Percentiles rank a stretch among this genome's conserved stretches.
These are phyloP conservation scores for Maccullochella peelii DNA, from an alignment of 2,113 vertebrate genomes.

Conservation along the genomic window DNA sequence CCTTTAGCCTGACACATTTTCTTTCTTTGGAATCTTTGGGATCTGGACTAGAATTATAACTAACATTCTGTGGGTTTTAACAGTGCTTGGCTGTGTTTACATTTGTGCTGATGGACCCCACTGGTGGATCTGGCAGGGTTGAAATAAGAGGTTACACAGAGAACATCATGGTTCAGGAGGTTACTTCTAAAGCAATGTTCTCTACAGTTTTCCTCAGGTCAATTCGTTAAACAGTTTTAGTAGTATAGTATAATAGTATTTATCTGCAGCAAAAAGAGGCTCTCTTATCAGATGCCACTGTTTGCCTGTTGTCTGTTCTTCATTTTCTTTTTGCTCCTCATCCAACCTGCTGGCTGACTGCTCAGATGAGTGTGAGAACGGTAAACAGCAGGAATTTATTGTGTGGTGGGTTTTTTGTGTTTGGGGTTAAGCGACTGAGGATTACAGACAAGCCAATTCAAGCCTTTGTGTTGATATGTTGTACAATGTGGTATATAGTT, in stretches of 20 bases:
- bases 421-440: background rate
- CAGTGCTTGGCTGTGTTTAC: background rate
- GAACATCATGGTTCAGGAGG: background rate
- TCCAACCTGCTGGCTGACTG: background rate
- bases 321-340: background rate
- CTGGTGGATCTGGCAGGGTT: background rate
- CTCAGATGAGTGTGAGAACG: background rate
- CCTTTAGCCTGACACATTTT: conserved; percentile 4
- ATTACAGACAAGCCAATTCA: background rate
- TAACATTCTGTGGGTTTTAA: background rate
- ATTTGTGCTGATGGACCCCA: background rate
- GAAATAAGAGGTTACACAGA: background rate
- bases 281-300: background rate
- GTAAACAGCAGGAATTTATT: background rate
- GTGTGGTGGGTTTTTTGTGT: conserved; percentile 2
- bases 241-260: background rate
- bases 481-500: background rate
- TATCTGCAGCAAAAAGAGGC: background rate
- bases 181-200: background rate
- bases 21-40: conserved; percentile 21
- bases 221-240: background rate
- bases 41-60: background rate
- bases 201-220: background rate
- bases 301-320: background rate
- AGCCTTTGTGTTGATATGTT: conserved; percentile 1